Percentiles rank a stretch among this genome's conserved stretches.
phyloP scores from a whole-genome alignment of 2,113 vertebrate species.

The Crotalus horridus region DNA sequence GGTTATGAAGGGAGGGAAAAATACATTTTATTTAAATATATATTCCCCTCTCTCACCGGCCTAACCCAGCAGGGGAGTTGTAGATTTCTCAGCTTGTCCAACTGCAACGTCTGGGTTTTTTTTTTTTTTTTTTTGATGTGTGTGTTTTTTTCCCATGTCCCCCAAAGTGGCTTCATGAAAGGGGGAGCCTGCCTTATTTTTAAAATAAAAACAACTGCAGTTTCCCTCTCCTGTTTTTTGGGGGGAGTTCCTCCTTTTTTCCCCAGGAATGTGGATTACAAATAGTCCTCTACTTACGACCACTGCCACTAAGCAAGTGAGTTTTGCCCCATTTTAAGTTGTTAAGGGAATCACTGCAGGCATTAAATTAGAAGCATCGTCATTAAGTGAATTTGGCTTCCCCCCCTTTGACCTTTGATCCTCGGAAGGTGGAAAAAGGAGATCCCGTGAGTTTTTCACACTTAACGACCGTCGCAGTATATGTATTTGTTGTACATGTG shows the following conservation, averaged over 20 bases:
- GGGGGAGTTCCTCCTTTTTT: not conserved
- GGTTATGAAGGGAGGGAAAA: no score
- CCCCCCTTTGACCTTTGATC: no score
- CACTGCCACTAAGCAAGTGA: no score
- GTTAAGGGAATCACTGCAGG: no score
- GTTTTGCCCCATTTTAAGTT: no score
- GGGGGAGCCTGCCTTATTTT: conserved; percentile 43
- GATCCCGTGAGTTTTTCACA: no score
- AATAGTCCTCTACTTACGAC: no score
- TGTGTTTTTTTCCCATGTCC: conserved; percentile 7
- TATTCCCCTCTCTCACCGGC: conserved; percentile 3
- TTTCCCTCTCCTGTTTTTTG: conserved; percentile 26
- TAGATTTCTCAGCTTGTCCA: conserved; percentile 50
- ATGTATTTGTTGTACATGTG: no score
- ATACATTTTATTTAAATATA: conserved; percentile 34
- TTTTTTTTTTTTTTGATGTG: not conserved
- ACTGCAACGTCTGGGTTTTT: conserved; percentile 32
- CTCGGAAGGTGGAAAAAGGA: no score
- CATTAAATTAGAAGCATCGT: no score
- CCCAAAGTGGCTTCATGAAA: conserved; percentile 50
- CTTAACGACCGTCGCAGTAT: no score
- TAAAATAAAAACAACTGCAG: conserved; percentile 41
- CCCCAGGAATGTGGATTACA: not conserved
- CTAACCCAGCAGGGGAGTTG: conserved; percentile 22
- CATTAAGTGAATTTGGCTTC: no score